Base-by-base conservation (phyloP, 2,888 invertebrate species). In the Neuroscelio doddi region DNA sequence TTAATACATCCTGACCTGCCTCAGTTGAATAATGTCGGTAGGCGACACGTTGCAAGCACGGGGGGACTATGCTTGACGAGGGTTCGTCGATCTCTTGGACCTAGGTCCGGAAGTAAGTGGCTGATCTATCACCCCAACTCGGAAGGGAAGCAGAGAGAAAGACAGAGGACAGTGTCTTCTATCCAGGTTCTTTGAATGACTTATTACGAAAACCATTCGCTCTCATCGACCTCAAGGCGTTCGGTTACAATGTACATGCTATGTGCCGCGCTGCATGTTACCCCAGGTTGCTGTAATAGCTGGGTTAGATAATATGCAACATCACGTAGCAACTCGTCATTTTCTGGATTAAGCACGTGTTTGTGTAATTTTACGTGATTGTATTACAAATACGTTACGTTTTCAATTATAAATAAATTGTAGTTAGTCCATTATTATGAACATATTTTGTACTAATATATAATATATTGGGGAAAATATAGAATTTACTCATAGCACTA, bases 161-260 rank as follows among this genome's bases (percentile, higher is more conserved):
- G 56, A 62, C 61, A 53, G 58, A 56, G 51, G 64, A 62, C 62
- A 63, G 50, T 57, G 72, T 72, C 74, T 63, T 62, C 65, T 46
- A 41, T 51, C 29, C 49, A 44, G 63, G 59, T 61, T 68, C 63
- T 52, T 68, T 75, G 70, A 67, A 74, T 73, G 76, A 77, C 76
- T 72, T 76, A 72, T 76, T 75, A 73, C 68, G 62, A 71, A 72
- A 70, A 70, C 71, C 68, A 65, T 69, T 73, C 68, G 52, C 70
- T 59, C 66, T 67, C 68, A 55, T 70, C 69, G 62, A 72, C 69
- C 68, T 53, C 46, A 17, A 47, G 47, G 29, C 14, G 42, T 44
- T 26, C 15, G 26, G 24, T 26, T 14, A 27, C 42, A 14, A 14
- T 15, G 14, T 26, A 16, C 36, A 15, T 36, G 21, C 5, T n/a